A percentile compares a stretch with the other conserved stretches of the same genome.
These are phyloP conservation scores for Notoglanidium macrostoma DNA, from an alignment of 2,797 vertebrate genomes.

Conservation along the genomic window DNA sequence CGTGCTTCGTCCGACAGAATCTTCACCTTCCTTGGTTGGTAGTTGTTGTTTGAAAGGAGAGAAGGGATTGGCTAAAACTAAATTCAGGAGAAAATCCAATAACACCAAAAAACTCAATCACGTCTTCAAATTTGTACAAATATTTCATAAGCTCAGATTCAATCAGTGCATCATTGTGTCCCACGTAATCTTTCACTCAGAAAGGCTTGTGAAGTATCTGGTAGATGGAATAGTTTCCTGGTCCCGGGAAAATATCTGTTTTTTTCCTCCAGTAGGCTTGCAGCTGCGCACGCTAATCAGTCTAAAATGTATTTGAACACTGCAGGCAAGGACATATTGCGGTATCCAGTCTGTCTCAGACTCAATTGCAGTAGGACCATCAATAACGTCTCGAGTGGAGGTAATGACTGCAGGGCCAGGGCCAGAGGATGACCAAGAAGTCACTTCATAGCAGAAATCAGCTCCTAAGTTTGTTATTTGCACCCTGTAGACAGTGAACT, in stretches of 20 bases:
- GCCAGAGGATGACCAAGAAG: conserved; percentile 61
- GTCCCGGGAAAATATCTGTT: background rate
- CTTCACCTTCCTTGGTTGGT: background rate
- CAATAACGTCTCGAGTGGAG: conserved; percentile 77
- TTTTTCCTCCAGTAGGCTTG: conserved; percentile 21
- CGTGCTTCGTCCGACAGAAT: background rate
- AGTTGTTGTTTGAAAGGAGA: background rate
- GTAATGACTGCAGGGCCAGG: conserved; percentile 65
- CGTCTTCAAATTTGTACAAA: background rate
- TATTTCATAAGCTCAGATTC: background rate
- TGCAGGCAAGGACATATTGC: conserved; percentile 71
- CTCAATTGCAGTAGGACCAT: conserved; percentile 73
- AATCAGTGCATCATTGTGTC: background rate
- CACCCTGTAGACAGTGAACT: conserved; percentile 12
- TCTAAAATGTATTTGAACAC: conserved; percentile 75
- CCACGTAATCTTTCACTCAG: background rate
- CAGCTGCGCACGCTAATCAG: conserved; percentile 52
- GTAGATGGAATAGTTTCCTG: background rate
- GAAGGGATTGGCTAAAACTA: background rate
- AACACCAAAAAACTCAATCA: background rate
- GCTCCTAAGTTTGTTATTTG: conserved; percentile 26
- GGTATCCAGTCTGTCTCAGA: conserved; percentile 71
- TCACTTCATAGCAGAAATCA: conserved; percentile 36
- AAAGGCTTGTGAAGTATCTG: background rate
- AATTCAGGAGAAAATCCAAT: background rate